Percentiles rank a stretch among this genome's conserved stretches.
Evolutionary conservation across 2,888 invertebrate species (phyloP).

Genomic region (Clepsis dumicolana): DNA sequence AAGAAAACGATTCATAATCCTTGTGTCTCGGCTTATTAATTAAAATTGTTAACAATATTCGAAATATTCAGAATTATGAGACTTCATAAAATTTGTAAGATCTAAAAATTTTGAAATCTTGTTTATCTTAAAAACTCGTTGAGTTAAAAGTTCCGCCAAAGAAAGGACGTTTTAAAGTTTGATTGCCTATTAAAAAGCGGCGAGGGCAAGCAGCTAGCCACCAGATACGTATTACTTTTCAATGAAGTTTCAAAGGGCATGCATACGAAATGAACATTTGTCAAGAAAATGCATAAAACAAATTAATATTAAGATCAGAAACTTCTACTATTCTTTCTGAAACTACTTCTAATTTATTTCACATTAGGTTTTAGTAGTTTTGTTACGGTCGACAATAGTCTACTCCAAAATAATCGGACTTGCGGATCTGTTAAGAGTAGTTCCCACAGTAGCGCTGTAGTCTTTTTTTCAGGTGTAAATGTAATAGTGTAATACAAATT

Average conservation of each 20-base stretch:
- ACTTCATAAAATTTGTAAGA: not conserved
- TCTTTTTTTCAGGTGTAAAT: not conserved
- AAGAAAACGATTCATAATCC: too few relatives aligned
- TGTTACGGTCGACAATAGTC: too few relatives aligned
- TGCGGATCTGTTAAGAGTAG: not conserved
- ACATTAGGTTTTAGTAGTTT: not conserved
- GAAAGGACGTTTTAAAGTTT: slow-evolving; percentile 67
- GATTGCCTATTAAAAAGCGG: slow-evolving; percentile 64
- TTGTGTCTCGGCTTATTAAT: not conserved
- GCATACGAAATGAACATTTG: slow-evolving; percentile 5
- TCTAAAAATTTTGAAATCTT: slow-evolving; percentile 33
- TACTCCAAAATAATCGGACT: too few relatives aligned
- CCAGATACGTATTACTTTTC: slow-evolving; percentile 18
- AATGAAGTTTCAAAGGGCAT: slow-evolving; percentile 9
- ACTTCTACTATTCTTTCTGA: too few relatives aligned
- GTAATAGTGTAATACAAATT: not conserved
- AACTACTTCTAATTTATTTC: not conserved
- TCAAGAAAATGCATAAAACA: not conserved
- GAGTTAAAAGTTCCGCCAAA: slow-evolving; percentile 69
- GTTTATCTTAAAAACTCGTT: slow-evolving; percentile 62
- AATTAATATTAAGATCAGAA: not conserved
- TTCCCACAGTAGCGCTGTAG: not conserved
- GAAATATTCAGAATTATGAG: slow-evolving; percentile 4
- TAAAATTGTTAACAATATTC: not conserved
- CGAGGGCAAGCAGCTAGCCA: slow-evolving; percentile 41